These are phyloP conservation scores for Strigamia crassipes DNA, from an alignment of 2,888 invertebrate species.

Conservation along the genomic window DNA sequence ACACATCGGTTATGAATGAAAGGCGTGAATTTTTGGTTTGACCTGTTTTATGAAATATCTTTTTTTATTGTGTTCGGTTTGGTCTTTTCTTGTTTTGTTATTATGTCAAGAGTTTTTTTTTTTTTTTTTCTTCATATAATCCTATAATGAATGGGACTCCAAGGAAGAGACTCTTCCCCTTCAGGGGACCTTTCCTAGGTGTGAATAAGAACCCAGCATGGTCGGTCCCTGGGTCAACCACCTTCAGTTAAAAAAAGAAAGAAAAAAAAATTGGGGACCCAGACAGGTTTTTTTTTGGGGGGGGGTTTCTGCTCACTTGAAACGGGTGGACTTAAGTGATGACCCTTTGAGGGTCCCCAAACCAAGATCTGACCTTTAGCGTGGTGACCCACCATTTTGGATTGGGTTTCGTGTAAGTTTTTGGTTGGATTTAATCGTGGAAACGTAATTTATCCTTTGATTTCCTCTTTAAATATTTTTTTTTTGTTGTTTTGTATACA, in stretches of 20 bases:
- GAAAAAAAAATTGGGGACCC: not conserved
- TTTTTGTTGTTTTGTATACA: no score
- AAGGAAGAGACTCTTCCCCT: constrained; percentile 19
- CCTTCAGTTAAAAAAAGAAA: not conserved
- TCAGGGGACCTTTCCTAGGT: constrained; percentile 22
- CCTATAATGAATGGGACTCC: constrained; percentile 23
- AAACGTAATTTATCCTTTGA: no score
- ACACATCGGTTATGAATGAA: constrained; percentile 17
- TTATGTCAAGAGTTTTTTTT: not conserved
- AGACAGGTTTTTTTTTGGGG: not conserved
- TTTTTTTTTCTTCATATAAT: not conserved
- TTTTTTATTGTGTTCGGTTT: not conserved
- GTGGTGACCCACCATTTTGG: not conserved
- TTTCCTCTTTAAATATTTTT: no score
- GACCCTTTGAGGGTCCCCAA: not conserved
- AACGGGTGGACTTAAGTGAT: not conserved
- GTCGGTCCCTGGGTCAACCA: not conserved
- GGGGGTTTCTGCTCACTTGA: not conserved
- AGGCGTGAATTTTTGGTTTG: constrained; percentile 38
- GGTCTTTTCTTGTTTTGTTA: not conserved
- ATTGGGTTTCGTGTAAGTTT: not conserved
- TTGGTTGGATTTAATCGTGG: no score
- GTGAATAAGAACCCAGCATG: constrained; percentile 14
- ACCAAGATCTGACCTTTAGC: not conserved
- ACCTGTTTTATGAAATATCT: not conserved